Evolutionary conservation across 2,113 vertebrate species (phyloP).

Genomic region (Argyrosomus japonicus): DNA sequence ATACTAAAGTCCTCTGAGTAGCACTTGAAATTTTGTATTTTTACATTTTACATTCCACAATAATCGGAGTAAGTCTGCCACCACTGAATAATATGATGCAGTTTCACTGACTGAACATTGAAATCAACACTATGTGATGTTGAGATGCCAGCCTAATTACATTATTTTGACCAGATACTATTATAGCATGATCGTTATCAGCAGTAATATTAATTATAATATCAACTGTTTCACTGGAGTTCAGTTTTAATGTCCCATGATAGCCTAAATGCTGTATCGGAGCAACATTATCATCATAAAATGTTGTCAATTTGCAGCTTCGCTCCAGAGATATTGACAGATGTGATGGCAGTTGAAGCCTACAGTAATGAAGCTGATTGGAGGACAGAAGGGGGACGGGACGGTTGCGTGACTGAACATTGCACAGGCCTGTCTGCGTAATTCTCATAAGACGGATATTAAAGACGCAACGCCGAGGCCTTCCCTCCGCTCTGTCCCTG

Average conservation of each 20-base stretch:
- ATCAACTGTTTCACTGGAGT: background rate
- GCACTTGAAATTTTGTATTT: background rate
- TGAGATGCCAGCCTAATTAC: background rate
- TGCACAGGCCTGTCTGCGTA: conserved; percentile 46
- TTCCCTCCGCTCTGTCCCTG: conserved; percentile 57
- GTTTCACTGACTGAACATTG: background rate
- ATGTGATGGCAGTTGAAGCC: conserved; percentile 14
- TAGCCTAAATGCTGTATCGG: background rate
- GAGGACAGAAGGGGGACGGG: conserved; percentile 24
- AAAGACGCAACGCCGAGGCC: conserved; percentile 53
- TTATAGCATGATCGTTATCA: background rate
- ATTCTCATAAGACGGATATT: conserved; percentile 68
- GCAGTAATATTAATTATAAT: background rate
- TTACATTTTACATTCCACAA: background rate
- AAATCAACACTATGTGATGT: background rate
- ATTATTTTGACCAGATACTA: background rate
- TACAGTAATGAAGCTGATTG: conserved; percentile 28
- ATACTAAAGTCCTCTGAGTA: no score
- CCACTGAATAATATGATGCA: background rate
- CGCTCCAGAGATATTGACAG: conserved; percentile 12
- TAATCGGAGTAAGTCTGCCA: background rate
- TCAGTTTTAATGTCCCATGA: background rate
- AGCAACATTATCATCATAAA: conserved; percentile 2
- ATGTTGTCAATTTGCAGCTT: conserved; percentile 5
- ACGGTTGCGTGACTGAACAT: conserved; percentile 69